Evolutionary conservation across 2,888 invertebrate genomes (phyloP), one percentile per base, ranked within the genome.

Genomic region (Crematogaster levior): DNA sequence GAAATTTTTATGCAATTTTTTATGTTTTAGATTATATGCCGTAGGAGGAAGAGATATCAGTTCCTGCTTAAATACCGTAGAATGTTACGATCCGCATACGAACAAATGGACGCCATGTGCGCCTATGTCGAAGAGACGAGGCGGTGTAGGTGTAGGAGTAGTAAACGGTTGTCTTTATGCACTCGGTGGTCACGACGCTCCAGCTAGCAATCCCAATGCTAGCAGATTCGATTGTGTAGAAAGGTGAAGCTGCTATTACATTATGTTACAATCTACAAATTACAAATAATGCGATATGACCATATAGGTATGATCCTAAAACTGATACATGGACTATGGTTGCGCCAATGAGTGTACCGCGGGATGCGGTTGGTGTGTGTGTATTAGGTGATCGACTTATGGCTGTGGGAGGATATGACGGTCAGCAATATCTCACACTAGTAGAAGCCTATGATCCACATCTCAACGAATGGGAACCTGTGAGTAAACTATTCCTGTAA

Each of bases 21-120:
- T 58, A 9, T 56, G 6, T 75, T 75, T 65, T 68, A 97, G 98
- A 90, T 95, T 99, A 85, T 98, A 98, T 95, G 98, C 98, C 4
- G 98, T 98, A 61, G 99, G 99, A 58, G 99, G 99, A 0, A 96
- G 99, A 75, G 99, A 99, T 95, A 98, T 98, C 65, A 97, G 97
- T 86, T 97, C 98, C 1, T 99, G 99, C 92, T 96, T 99, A 86
- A 96, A 97, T 90, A 97, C 98, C 46, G 98, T 99, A 0, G 99
- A 99, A 95, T 97, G 97, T 87, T 96, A 96, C 86, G 96, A 96
- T 92, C 97, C 97, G 0, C 97, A 97, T 92, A 97, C 96, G 12
- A 97, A 97, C 93, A 96, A 96, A 90, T 97, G 99, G 99, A 97
- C 97, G 51, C 96, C 97, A 86, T 97, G 98, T 93, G 97, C 98